phyloP scores from a whole-genome alignment of 92 coral and sea anemone species.

The Palythoa grandiflora region DNA sequence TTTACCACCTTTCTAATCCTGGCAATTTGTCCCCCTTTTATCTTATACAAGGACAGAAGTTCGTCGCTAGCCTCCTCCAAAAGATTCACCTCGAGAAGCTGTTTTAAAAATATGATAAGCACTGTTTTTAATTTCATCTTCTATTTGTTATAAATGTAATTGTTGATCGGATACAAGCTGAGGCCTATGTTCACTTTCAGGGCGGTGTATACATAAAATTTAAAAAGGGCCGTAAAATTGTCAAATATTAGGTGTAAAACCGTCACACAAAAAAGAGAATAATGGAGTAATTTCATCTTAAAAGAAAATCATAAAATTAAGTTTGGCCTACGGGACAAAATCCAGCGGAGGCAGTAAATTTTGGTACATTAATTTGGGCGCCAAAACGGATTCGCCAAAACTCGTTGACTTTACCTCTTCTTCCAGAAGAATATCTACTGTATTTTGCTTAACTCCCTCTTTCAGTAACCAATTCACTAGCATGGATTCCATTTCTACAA shows the following conservation, averaged over 20 bases:
- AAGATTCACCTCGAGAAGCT: slow-evolving; percentile 16
- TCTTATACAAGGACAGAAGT: slow-evolving; percentile 8
- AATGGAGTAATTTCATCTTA: slow-evolving; percentile 10
- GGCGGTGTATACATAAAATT: slow-evolving; percentile 11
- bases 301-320: slow-evolving; percentile 7
- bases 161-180: slow-evolving; percentile 10
- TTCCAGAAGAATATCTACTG: slow-evolving; percentile 15
- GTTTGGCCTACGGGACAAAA: slow-evolving; percentile 11
- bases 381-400: slow-evolving; percentile 7
- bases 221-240: slow-evolving; percentile 6
- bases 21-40: slow-evolving; percentile 14
- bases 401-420: slow-evolving; percentile 10
- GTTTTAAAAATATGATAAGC: slow-evolving; percentile 9
- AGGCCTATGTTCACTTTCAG: slow-evolving; percentile 3
- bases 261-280: slow-evolving; percentile 6
- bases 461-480: slow-evolving; percentile 3
- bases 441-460: slow-evolving; percentile 12
- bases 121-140: slow-evolving; percentile 12
- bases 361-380: slow-evolving; percentile 13
- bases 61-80: slow-evolving; percentile 18
- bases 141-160: slow-evolving; percentile 1
- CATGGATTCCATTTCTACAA: slow-evolving; percentile 6
- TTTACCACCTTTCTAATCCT: slow-evolving; percentile 12
- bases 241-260: slow-evolving; percentile 7
- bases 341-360: slow-evolving; percentile 12